Base-by-base conservation (phyloP, 2,888 invertebrate genomes). In the Actias luna region DNA sequence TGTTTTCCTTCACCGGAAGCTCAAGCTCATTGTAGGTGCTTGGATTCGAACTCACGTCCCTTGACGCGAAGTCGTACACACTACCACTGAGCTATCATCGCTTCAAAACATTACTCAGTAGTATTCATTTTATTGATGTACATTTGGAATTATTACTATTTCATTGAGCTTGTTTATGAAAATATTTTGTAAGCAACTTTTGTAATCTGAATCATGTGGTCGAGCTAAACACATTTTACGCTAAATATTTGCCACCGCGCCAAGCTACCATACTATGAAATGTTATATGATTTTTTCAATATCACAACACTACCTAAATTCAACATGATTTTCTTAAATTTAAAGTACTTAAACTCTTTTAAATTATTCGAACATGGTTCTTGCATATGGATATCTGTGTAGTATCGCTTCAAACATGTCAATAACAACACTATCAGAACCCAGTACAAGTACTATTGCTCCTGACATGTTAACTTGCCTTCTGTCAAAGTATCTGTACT, bases 381-480 rank as follows among this genome's bases (percentile, higher is more conserved):
- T 64, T 65, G 57, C 52, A 69, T 60, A 39, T 62, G 25, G 5
- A 61, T 61, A 55, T 57, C 27, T 57, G 55, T 29, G 31, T n/a
- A 36, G 12, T 61, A 61, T 57, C 59, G 63, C 60, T 64, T 62
- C 58, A 25, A 35, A 63, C 39, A 63, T 59, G 64, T 83, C 85
- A 80, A 84, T 85, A 80, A 76, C 80, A 82, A 83, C 83, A 77
- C 84, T 85, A 87, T 87, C 87, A 89, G 87, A 88, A 84, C 75
- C 74, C 75, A 81, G 77, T 77, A 77, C 67, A 73, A 80, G 76
- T 79, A 75, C 78, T 75, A 74, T 76, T 91, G 88, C 82, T 77
- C 74, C 86, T 90, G 92, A 92, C 92, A 92, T 88, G 92, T 92
- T 92, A 92, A 90, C 91, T 88, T 88, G 77, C 88, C 86, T 85